A percentile compares a stretch with the other conserved stretches of the same genome.
Conservation (phyloP, 2,113 vertebrate species). For the human region GRCh38 chr4:42021001-42021500, state of each 20-base stretch:
- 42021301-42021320: not conserved
- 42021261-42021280: not conserved
- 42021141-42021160: not conserved
- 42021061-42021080: not conserved
- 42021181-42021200: not conserved
- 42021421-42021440: not conserved
- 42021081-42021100: too few relatives aligned
- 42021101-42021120: not conserved
- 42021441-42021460: not conserved
- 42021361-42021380: not conserved
- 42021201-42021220: conserved; percentile 6
- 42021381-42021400: not conserved
- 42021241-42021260: not conserved
- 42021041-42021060: not conserved
- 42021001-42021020: not conserved
- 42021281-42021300: not conserved
- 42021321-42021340: not conserved
- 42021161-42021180: not conserved
- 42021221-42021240: not conserved
- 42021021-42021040: not conserved
- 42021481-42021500: conserved; percentile 25
- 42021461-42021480: not conserved
- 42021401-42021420: conserved; percentile 27
- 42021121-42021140: not conserved
- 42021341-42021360: not conserved